Percentiles rank a stretch among this genome's conserved stretches.
These are phyloP conservation scores for Atta cephalotes DNA, from an alignment of 1,140 invertebrate species.

Conservation along the genomic window DNA sequence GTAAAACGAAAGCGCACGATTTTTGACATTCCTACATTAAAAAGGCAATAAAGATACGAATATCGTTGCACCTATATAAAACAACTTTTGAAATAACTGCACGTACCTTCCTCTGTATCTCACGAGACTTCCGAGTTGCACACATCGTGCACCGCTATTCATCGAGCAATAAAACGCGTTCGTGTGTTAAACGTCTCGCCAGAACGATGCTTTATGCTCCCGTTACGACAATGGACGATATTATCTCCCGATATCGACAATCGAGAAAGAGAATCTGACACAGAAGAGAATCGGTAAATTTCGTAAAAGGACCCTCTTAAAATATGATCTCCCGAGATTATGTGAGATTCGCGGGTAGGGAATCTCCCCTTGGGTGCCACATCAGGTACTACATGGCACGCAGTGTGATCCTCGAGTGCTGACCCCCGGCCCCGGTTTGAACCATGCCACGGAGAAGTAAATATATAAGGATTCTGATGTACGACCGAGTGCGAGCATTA, in stretches of 20 bases:
- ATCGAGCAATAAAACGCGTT: constrained; percentile 64
- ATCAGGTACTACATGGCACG: constrained; percentile 63
- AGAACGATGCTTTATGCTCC: constrained; percentile 54
- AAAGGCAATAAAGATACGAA: constrained; percentile 31
- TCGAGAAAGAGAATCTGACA: neutral
- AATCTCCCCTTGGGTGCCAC: neutral
- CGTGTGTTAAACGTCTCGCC: constrained; percentile 55
- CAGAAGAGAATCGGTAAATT: neutral
- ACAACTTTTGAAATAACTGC: constrained; percentile 51
- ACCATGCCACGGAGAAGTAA: constrained; percentile 27
- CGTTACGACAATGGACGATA: constrained; percentile 69
- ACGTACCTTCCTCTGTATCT: constrained; percentile 11
- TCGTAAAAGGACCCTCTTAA: neutral
- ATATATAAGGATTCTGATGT: constrained; percentile 69
- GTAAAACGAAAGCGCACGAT: constrained; percentile 27
- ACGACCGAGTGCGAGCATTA: constrained; percentile 65
- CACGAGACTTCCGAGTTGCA: constrained; percentile 26
- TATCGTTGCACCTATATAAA: constrained; percentile 15
- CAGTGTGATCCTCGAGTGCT: constrained; percentile 68
- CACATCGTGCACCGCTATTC: neutral
- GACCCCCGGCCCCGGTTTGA: constrained; percentile 62
- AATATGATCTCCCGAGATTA: constrained; percentile 23
- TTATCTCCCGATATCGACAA: constrained; percentile 46
- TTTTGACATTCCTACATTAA: constrained; percentile 9
- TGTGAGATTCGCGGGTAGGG: constrained; percentile 26